phyloP scores from a whole-genome alignment of 1,140 invertebrate species.

The Condylostylus longicornis region DNA sequence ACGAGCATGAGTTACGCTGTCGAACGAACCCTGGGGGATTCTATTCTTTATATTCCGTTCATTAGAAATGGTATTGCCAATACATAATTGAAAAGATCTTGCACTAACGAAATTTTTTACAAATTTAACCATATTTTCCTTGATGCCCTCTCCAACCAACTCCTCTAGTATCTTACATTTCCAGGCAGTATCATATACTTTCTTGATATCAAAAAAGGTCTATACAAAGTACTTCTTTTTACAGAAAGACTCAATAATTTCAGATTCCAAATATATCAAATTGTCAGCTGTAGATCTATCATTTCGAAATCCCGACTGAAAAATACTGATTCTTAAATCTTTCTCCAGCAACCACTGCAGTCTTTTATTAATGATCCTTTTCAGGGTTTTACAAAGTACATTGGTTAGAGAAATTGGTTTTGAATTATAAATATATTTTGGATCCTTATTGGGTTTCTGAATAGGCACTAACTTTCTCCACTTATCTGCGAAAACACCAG shows the following conservation, averaged over 20 bases:
- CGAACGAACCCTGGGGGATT: conserved; percentile 3
- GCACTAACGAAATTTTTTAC: conserved; percentile 7
- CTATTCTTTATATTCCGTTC: conserved; percentile 5
- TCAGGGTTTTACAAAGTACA: conserved; percentile 11
- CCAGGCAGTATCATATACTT: conserved; percentile 17
- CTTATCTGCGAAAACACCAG: conserved; percentile 8
- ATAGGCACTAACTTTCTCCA: conserved; percentile 12
- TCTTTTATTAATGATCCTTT: conserved; percentile 13
- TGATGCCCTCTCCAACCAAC: conserved; percentile 2
- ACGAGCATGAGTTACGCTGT: conserved; percentile 2
- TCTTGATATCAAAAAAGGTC: conserved; percentile 18
- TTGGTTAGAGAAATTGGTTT: conserved; percentile 13
- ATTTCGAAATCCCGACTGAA: conserved; percentile 13
- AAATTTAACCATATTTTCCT: conserved; percentile 6
- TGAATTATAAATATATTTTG: conserved; percentile 7
- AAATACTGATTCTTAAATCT: conserved; percentile 6
- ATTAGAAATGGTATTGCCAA: conserved; percentile 1
- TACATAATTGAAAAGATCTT: conserved; percentile 6
- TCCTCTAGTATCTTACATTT: conserved; percentile 6
- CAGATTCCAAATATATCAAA: background rate
- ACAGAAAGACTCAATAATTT: conserved; percentile 14
- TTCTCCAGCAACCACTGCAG: conserved; percentile 10
- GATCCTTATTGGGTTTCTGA: conserved; percentile 14
- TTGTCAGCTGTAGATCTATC: conserved; percentile 3
- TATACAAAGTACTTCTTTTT: conserved; percentile 12